phyloP scores from a whole-genome alignment of 2,797 vertebrate genomes.

The Ctenopoma kingsleyae region DNA sequence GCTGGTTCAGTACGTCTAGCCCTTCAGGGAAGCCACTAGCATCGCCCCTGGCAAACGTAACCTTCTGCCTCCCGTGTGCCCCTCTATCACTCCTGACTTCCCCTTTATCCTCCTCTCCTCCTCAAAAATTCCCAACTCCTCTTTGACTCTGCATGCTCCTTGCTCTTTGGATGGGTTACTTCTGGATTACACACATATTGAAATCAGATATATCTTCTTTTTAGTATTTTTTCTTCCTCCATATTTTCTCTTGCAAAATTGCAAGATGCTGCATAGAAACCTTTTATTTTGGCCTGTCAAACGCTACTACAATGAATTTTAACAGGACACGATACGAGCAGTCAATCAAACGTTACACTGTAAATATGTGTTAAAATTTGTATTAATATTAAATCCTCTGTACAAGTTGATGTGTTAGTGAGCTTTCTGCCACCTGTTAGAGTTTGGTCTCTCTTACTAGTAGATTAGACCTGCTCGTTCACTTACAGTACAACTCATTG shows the following conservation, averaged over 20 bases:
- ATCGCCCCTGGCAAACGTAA: conserved; percentile 64
- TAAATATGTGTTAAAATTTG: too few species aligned
- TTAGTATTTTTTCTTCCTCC: too few species aligned
- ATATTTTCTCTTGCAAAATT: too few species aligned
- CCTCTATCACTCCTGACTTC: conserved; percentile 37
- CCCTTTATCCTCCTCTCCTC: neutral
- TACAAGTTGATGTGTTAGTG: too few species aligned
- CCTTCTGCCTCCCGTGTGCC: conserved; percentile 47
- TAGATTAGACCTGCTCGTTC: neutral
- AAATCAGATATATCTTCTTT: neutral
- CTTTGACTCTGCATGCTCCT: neutral
- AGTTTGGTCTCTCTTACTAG: neutral
- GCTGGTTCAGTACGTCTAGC: conserved; percentile 44
- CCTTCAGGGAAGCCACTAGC: conserved; percentile 63
- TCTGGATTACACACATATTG: conserved; percentile 21
- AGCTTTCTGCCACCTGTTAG: neutral
- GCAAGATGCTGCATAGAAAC: too few species aligned
- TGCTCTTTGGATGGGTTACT: neutral
- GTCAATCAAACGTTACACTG: too few species aligned
- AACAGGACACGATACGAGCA: neutral
- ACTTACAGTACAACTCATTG: neutral
- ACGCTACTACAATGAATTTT: neutral
- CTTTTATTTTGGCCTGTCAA: too few species aligned
- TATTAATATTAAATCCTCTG: neutral
- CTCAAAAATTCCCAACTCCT: neutral